Conservation (phyloP, 2,888 invertebrate genomes). For the Scrobipalpa atriplicella region DNA sequence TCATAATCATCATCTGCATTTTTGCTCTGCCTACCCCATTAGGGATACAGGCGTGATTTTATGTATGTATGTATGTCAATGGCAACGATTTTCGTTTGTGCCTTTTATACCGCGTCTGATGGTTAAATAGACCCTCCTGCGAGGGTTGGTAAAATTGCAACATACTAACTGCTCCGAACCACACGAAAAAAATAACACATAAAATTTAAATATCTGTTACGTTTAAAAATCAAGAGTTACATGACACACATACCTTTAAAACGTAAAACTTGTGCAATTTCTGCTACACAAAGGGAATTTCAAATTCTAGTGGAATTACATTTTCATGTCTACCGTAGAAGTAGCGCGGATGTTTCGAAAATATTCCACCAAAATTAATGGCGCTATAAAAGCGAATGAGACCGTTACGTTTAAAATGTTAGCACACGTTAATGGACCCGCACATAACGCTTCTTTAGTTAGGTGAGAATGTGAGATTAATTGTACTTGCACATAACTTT, state of each 20-base stretch:
- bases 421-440: constrained; percentile 6
- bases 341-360: not conserved
- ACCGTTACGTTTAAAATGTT: constrained; percentile 9
- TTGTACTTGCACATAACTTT: constrained; percentile 8
- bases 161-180: no score
- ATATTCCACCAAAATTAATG: constrained; percentile 7
- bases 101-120: no score
- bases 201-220: no score
- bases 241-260: not conserved
- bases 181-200: no score
- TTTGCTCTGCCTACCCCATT: no score
- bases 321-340: constrained; percentile 4
- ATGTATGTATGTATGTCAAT: no score
- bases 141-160: no score
- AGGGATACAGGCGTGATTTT: no score
- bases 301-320: constrained; percentile 9
- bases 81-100: no score
- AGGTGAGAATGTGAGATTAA: constrained; percentile 11
- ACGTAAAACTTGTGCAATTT: not conserved
- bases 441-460: constrained; percentile 9
- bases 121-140: no score
- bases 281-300: not conserved
- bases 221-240: no score
- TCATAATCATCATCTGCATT: no score
- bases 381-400: constrained; percentile 11